These are phyloP conservation scores for Limnephilus lunatus DNA, from an alignment of 2,888 invertebrate species.

Conservation along the genomic window DNA sequence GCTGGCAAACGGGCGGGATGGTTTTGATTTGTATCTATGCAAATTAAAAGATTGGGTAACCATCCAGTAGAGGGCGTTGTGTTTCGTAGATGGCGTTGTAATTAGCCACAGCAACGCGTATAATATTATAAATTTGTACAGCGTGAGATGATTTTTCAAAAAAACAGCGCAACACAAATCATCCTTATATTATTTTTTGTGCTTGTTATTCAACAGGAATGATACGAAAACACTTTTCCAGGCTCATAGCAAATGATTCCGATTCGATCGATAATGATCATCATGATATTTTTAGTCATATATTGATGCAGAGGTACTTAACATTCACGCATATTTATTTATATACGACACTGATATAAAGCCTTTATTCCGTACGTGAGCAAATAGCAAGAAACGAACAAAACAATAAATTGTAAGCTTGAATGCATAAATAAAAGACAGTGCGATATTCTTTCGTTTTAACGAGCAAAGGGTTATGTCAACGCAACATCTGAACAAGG, in stretches of 20 bases:
- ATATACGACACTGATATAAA: not conserved
- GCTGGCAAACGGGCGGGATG: too few relatives aligned
- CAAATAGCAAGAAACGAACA: not conserved
- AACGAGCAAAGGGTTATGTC: slow-evolving; percentile 29
- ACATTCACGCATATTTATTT: not conserved
- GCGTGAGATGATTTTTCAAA: too few relatives aligned
- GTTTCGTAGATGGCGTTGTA: too few relatives aligned
- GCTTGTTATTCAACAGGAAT: not conserved
- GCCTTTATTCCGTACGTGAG: not conserved
- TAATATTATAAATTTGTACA: too few relatives aligned
- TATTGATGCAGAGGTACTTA: too few relatives aligned
- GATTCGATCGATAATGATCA: not conserved
- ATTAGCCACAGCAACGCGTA: too few relatives aligned
- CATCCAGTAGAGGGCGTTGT: too few relatives aligned
- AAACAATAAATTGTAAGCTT: not conserved
- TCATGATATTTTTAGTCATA: too few relatives aligned
- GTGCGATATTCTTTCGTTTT: slow-evolving; percentile 18
- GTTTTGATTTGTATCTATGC: too few relatives aligned
- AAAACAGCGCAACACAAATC: too few relatives aligned
- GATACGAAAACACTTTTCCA: not conserved
- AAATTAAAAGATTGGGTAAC: too few relatives aligned
- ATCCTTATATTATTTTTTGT: too few relatives aligned
- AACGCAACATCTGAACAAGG: slow-evolving; percentile 18
- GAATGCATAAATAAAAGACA: not conserved
- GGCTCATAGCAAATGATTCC: not conserved